Percentiles rank a stretch among this genome's conserved stretches.
Evolutionary conservation across 2,113 vertebrate genomes (phyloP).

Genomic region (Echinops telfairi): DNA sequence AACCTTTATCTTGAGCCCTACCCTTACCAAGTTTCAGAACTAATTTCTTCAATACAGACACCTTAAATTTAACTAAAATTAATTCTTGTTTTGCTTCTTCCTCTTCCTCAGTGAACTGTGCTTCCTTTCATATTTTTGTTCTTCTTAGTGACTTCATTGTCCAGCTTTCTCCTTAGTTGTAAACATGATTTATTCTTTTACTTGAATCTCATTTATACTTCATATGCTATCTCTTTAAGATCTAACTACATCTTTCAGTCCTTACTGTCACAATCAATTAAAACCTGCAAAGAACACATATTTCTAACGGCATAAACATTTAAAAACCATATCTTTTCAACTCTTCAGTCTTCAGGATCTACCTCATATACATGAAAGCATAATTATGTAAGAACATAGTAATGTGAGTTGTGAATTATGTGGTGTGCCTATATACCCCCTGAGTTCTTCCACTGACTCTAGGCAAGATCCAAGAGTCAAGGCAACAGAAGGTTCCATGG

Average conservation of each 20-base stretch:
- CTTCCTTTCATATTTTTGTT: not conserved
- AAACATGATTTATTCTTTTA: not conserved
- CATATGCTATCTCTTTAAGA: not conserved
- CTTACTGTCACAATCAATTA: not conserved
- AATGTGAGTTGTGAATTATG: not conserved
- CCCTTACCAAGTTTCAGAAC: not conserved
- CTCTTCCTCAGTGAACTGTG: not conserved
- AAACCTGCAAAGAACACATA: not conserved
- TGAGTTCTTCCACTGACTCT: not conserved
- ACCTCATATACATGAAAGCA: not conserved
- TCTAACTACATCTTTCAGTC: not conserved
- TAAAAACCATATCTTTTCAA: not conserved
- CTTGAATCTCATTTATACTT: not conserved
- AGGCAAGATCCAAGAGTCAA: slow-evolving; percentile 66
- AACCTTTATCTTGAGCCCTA: not conserved
- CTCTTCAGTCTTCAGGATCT: not conserved
- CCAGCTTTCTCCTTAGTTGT: not conserved
- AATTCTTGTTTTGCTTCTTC: not conserved
- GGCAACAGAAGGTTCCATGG: slow-evolving; percentile 45
- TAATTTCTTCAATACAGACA: not conserved
- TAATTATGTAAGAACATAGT: not conserved
- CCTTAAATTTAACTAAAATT: not conserved
- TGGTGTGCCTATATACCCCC: not conserved
- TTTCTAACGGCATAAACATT: too few relatives aligned
- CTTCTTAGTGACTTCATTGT: not conserved